Evolutionary conservation across 2,797 vertebrate species (phyloP).

Genomic region (Pempheris klunzingeri): DNA sequence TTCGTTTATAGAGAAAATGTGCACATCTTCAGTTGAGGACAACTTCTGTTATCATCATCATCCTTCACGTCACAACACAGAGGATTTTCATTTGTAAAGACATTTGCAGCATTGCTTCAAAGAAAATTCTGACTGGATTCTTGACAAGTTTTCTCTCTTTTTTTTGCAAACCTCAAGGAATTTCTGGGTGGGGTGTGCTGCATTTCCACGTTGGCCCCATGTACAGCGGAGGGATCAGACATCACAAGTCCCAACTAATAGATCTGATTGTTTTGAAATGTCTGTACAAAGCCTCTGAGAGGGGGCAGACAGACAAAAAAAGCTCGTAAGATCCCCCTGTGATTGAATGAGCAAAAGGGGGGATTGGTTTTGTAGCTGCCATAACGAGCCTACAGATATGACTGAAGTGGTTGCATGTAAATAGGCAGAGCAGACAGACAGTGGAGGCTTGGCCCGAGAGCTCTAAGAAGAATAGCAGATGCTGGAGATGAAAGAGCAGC

Average conservation of each 20-base stretch:
- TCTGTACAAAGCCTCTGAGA: slow-evolving; percentile 70
- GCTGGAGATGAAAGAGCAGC: slow-evolving; percentile 71
- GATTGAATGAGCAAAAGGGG: slow-evolving; percentile 76
- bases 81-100: slow-evolving; percentile 7
- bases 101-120: slow-evolving; percentile 41
- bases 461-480: slow-evolving; percentile 70
- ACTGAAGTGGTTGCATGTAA: slow-evolving; percentile 76
- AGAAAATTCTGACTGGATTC: slow-evolving; percentile 21
- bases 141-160: slow-evolving; percentile 25
- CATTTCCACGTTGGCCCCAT: slow-evolving; percentile 58
- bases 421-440: slow-evolving; percentile 69
- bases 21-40: slow-evolving; percentile 15
- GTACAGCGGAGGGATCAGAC: slow-evolving; percentile 75
- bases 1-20: slow-evolving; percentile 11
- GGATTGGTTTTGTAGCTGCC: slow-evolving; percentile 67
- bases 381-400: slow-evolving; percentile 73
- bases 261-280: slow-evolving; percentile 77
- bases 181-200: slow-evolving; percentile 55
- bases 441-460: slow-evolving; percentile 50
- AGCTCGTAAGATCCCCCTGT: slow-evolving; percentile 68
- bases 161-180: slow-evolving; percentile 56
- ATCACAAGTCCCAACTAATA: slow-evolving; percentile 78
- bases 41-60: neutral
- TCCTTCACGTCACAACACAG: slow-evolving; percentile 10
- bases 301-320: slow-evolving; percentile 70